Conservation (phyloP, 1,140 invertebrate species). For the Drosophila pseudoananassae region DNA sequence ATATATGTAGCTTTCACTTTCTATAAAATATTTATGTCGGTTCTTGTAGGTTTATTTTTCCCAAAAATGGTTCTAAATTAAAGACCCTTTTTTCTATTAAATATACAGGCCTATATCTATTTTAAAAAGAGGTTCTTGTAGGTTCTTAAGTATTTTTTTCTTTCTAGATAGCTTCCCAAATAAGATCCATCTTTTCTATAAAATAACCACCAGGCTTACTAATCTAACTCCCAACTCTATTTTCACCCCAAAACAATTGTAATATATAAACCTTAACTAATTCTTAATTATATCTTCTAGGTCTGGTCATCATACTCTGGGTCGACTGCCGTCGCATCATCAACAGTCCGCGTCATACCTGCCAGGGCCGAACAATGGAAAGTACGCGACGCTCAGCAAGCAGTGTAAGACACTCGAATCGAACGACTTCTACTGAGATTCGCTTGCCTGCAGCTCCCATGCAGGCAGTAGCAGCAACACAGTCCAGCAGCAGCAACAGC, state of each 20-base stretch:
- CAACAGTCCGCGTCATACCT: constrained; percentile 78
- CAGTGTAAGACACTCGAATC: constrained; percentile 97
- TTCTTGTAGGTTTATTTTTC: too few species aligned
- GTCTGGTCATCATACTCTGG: constrained; percentile 85
- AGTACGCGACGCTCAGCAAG: constrained; percentile 95
- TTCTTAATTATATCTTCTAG: constrained; percentile 27
- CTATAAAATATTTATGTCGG: too few species aligned
- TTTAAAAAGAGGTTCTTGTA: too few species aligned
- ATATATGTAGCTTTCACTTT: too few species aligned
- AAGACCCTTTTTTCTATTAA: too few species aligned
- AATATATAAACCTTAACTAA: background rate
- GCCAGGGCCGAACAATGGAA: constrained; percentile 88
- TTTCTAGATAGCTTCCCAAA: too few species aligned
- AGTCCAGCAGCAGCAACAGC: constrained; percentile 70
- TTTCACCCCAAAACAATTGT: background rate
- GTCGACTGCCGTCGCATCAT: constrained; percentile 84
- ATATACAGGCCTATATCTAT: too few species aligned
- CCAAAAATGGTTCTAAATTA: too few species aligned
- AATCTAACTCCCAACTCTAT: background rate
- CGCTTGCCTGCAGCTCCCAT: constrained; percentile 86
- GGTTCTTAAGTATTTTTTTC: too few species aligned
- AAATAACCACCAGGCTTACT: background rate
- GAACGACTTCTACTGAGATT: constrained; percentile 96
- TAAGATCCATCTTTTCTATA: background rate
- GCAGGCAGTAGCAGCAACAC: constrained; percentile 85